Evolutionary conservation across 2,888 invertebrate species (phyloP), one percentile per base, ranked within the genome.

Genomic region (Acleris emargana): DNA sequence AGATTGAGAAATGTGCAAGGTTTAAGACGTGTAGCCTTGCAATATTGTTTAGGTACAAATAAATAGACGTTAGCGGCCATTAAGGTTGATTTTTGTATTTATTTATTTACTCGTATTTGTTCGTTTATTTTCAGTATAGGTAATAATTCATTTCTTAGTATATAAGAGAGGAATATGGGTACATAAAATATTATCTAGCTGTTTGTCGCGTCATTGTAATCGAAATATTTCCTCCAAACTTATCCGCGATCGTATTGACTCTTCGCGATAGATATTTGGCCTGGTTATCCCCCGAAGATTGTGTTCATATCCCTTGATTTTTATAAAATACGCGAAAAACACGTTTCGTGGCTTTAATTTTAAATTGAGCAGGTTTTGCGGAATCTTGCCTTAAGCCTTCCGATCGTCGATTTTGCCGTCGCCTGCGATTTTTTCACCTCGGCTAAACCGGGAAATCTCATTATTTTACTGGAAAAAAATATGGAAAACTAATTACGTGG

Each of bases 271-370:
- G 77, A 66, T 69, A 76, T 75, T 69, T 74, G 71, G 76, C 69
- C 71, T 74, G 84, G 79, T 89, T 87, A 89, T 84, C 88, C 87
- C 75, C 76, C 83, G 88, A 91, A 92, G 91, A 92, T 91, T 91
- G 90, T 88, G 84, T 87, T 71, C 82, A 87, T 87, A 91, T 89
- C 87, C 89, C 84, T 80, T 83, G 87, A 90, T 89, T 92, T 92
- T 91, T 92, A 91, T 89, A 91, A 91, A 91, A 91, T 90, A 89
- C 81, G 84, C 87, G 89, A 91, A 91, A 90, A 92, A 92, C 92
- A 93, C 92, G 92, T 93, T 92, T 91, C 87, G 87, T 91, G 92
- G 92, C 91, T 93, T 92, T 92, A 91, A 92, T 92, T 93, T 93
- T 91, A 92, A 92, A 93, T 92, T 92, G 91, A 91, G 90, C 88